Percentiles rank a stretch among this genome's conserved stretches.
These are phyloP conservation scores for Stenichneumon culpator DNA, from an alignment of 2,888 invertebrate genomes.

Conservation along the genomic window DNA sequence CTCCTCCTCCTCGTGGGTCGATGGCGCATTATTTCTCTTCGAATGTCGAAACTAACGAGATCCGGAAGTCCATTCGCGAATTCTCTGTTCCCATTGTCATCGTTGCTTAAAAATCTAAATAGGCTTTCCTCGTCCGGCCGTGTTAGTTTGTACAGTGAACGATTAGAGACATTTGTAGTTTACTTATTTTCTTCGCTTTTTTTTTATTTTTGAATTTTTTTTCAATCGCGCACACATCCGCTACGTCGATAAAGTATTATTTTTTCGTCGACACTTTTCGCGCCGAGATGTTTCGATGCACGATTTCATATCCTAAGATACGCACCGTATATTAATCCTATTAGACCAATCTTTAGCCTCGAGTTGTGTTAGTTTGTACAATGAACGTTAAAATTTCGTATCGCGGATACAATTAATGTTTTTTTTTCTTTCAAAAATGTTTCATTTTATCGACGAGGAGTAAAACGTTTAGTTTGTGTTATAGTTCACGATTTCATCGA, in stretches of 20 bases:
- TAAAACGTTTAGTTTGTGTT: slow-evolving; percentile 29
- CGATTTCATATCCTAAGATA: slow-evolving; percentile 37
- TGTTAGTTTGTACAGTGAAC: slow-evolving; percentile 72
- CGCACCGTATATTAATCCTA: slow-evolving; percentile 50
- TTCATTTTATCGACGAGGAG: slow-evolving; percentile 29
- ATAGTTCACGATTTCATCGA: slow-evolving; percentile 26
- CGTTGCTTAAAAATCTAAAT: slow-evolving; percentile 57
- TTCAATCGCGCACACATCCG: slow-evolving; percentile 16
- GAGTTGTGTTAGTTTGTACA: slow-evolving; percentile 66
- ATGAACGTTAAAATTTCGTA: slow-evolving; percentile 62
- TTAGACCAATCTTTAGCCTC: slow-evolving; percentile 57
- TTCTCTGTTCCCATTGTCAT: slow-evolving; percentile 55
- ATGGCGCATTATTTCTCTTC: slow-evolving; percentile 27
- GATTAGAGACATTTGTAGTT: slow-evolving; percentile 51
- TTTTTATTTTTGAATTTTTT: slow-evolving; percentile 5
- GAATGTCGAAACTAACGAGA: background rate
- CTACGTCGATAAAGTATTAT: background rate
- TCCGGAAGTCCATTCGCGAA: background rate
- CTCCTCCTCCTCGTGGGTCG: slow-evolving; percentile 12
- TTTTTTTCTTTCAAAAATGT: background rate
- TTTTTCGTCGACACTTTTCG: slow-evolving; percentile 12
- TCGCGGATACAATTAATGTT: slow-evolving; percentile 40
- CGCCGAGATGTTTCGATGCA: slow-evolving; percentile 26
- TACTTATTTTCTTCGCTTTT: slow-evolving; percentile 37
- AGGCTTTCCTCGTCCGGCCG: slow-evolving; percentile 60